Percentiles rank a stretch among this genome's conserved stretches.
These are phyloP conservation scores for Zonotrichia leucophrys DNA, from an alignment of 2,113 vertebrate species.

Conservation along the genomic window DNA sequence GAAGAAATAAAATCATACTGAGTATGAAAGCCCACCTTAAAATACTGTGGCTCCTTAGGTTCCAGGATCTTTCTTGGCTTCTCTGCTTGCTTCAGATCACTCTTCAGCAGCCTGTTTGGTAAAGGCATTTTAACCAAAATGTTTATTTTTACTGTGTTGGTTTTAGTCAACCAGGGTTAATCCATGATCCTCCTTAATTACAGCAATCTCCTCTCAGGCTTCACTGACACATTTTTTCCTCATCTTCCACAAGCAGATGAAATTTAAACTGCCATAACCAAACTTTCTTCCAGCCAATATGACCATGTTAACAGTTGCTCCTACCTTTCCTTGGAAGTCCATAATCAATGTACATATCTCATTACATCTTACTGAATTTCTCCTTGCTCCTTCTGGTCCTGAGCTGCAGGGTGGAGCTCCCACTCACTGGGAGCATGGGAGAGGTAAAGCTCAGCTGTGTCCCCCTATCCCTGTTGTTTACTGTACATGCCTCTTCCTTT, in stretches of 20 bases:
- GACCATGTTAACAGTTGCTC: background rate
- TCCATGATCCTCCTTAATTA: background rate
- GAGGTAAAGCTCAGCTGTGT: background rate
- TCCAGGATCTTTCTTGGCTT: background rate
- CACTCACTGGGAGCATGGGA: background rate
- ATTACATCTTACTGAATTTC: background rate
- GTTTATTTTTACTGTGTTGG: background rate
- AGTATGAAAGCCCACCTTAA: background rate
- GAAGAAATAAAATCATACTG: background rate
- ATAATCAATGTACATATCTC: background rate
- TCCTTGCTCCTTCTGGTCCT: background rate
- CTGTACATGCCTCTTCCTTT: background rate
- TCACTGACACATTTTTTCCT: background rate
- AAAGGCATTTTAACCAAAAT: background rate
- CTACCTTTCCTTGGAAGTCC: background rate
- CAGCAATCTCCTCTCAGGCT: background rate
- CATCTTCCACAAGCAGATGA: background rate
- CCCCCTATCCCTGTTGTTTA: background rate
- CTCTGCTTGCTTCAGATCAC: background rate
- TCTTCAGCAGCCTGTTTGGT: background rate
- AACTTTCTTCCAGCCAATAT: background rate
- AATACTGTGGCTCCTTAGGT: background rate
- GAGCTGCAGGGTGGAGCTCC: background rate
- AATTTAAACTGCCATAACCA: background rate
- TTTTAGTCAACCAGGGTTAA: slow-evolving; percentile 5